Conservation (phyloP, 2,113 vertebrate genomes). For the Romanogobio albipinnatus region DNA sequence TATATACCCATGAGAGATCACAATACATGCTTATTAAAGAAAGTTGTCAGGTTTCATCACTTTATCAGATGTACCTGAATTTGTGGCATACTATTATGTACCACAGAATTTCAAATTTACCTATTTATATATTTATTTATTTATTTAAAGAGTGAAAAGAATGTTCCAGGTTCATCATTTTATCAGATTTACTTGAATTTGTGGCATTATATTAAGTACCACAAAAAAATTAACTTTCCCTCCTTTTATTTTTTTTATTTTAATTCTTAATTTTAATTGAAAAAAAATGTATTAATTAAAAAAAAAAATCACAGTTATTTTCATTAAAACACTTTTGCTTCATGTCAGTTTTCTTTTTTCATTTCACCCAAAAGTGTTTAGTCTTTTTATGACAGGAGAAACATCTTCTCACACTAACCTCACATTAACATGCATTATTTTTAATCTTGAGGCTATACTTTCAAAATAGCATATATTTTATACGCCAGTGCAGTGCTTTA, state of each 20-base stretch:
- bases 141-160: too few relatives aligned
- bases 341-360: background rate
- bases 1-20: background rate
- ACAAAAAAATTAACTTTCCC: background rate
- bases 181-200: background rate
- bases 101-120: too few relatives aligned
- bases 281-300: too few relatives aligned
- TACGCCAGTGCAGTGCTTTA: background rate
- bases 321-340: background rate
- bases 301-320: background rate
- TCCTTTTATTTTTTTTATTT: background rate
- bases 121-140: too few relatives aligned
- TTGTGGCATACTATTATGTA: too few relatives aligned
- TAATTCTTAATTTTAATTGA: background rate
- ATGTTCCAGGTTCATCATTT: background rate
- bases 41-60: background rate
- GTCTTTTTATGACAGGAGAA: background rate
- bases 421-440: too few relatives aligned
- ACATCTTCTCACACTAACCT: too few relatives aligned
- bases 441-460: background rate
- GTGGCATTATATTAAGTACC: background rate
- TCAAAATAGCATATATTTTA: background rate
- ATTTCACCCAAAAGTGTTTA: background rate
- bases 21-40: background rate
- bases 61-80: background rate